These are phyloP conservation scores for Campopleginae sp. DNA, from an alignment of 2,888 invertebrate genomes.

Conservation along the genomic window DNA sequence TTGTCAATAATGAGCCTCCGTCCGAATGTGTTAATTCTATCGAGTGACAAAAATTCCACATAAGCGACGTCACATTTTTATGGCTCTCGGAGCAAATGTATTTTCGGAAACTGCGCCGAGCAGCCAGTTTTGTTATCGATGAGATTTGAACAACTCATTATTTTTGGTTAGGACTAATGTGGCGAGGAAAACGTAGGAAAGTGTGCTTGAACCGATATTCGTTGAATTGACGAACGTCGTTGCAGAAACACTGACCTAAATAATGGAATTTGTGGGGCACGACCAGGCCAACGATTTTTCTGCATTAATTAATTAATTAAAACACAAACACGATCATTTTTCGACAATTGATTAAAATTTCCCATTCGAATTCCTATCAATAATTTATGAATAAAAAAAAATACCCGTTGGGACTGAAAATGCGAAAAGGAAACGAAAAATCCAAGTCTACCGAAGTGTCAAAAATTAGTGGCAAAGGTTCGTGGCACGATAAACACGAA, in stretches of 20 bases:
- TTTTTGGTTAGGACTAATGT: background rate
- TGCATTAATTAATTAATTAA: background rate
- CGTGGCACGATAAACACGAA: slow-evolving; percentile 29
- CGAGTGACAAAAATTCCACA: background rate
- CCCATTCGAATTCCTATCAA: background rate
- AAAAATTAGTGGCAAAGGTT: slow-evolving; percentile 9
- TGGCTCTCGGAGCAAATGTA: background rate
- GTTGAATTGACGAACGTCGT: background rate
- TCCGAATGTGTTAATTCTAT: background rate
- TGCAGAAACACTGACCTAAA: background rate
- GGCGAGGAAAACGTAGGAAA: background rate
- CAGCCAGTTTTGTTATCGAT: background rate
- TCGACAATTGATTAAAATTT: background rate
- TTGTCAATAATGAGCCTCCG: background rate
- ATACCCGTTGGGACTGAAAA: background rate
- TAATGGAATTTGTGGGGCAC: background rate
- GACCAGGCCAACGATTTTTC: background rate
- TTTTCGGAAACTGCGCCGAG: background rate
- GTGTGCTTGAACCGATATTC: background rate
- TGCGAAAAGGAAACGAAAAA: background rate
- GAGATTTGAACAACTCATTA: background rate
- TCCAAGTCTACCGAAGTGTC: background rate
- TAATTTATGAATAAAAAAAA: background rate
- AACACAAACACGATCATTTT: background rate
- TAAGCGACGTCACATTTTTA: background rate